These are phyloP conservation scores for Paelopatides confundens DNA, from an alignment of 53 echinoderm and acorn worm species.

Conservation along the genomic window DNA sequence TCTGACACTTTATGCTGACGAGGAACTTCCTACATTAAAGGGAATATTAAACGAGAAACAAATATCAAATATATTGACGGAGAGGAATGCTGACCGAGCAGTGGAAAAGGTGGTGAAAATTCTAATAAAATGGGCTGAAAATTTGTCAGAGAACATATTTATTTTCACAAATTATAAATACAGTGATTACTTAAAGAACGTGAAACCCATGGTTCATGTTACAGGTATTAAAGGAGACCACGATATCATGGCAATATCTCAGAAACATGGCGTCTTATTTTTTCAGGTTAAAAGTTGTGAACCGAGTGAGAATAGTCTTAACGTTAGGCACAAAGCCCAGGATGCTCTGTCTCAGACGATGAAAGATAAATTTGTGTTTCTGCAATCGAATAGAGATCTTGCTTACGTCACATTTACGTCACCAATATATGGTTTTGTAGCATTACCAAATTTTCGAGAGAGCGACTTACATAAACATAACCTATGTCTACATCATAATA, in stretches of 20 bases:
- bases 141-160: background rate
- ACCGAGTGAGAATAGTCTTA: background rate
- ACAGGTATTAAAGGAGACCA: slow-evolving; percentile 26
- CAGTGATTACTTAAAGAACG: background rate
- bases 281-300: slow-evolving; percentile 47
- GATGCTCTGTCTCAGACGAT: slow-evolving; percentile 8
- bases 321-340: slow-evolving; percentile 4
- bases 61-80: background rate
- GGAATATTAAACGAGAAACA: background rate
- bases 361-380: slow-evolving; percentile 44
- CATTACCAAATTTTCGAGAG: background rate
- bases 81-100: slow-evolving; percentile 20
- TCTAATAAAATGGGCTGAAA: slow-evolving; percentile 20
- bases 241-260: slow-evolving; percentile 34
- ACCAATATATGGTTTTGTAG: slow-evolving; percentile 21
- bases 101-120: slow-evolving; percentile 20
- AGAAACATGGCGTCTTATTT: slow-evolving; percentile 21
- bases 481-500: background rate
- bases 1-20: background rate
- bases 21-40: background rate
- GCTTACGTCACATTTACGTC: background rate
- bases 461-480: background rate
- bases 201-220: background rate
- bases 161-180: slow-evolving; percentile 47
- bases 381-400: slow-evolving; percentile 46